Percentiles rank a stretch among this genome's conserved stretches.
Conservation (phyloP, 2,113 vertebrate species). For the Triplophysa rosa region DNA sequence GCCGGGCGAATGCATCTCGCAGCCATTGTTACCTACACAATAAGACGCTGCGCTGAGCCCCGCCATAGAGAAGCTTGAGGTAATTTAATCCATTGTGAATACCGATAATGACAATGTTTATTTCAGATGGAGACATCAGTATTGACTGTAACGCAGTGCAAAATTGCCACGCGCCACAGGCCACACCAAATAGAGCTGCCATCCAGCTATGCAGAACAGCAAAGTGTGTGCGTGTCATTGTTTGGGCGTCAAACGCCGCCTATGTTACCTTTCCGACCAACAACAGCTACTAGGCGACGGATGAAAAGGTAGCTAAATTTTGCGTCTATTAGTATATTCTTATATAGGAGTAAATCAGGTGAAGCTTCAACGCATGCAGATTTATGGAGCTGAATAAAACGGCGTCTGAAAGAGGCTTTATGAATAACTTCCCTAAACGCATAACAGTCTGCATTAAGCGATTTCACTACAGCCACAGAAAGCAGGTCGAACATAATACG, state of each 20-base stretch:
- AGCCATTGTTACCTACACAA: slow-evolving; percentile 49
- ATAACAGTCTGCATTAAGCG: neutral
- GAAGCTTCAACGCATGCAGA: neutral
- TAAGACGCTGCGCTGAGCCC: slow-evolving; percentile 33
- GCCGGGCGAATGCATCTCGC: slow-evolving; percentile 35
- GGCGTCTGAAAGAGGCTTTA: neutral
- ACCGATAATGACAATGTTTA: slow-evolving; percentile 53
- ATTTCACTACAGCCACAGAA: neutral
- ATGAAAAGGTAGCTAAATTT: slow-evolving; percentile 12
- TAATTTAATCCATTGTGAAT: slow-evolving; percentile 53
- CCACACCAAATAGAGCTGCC: slow-evolving; percentile 39
- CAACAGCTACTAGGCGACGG: neutral
- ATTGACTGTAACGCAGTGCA: slow-evolving; percentile 44
- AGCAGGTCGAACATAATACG: neutral
- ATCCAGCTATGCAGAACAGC: slow-evolving; percentile 38
- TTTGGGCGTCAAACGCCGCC: neutral
- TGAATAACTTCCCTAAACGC: slow-evolving; percentile 3
- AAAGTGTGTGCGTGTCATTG: slow-evolving; percentile 31
- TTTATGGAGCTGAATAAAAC: neutral
- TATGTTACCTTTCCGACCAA: neutral
- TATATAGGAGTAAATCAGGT: neutral
- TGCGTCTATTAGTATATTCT: slow-evolving; percentile 13
- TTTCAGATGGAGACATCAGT: slow-evolving; percentile 42
- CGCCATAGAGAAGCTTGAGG: slow-evolving; percentile 41
- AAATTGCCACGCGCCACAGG: slow-evolving; percentile 66